phyloP scores from a whole-genome alignment of 2,113 vertebrate species.

The Ciconia boyciana region DNA sequence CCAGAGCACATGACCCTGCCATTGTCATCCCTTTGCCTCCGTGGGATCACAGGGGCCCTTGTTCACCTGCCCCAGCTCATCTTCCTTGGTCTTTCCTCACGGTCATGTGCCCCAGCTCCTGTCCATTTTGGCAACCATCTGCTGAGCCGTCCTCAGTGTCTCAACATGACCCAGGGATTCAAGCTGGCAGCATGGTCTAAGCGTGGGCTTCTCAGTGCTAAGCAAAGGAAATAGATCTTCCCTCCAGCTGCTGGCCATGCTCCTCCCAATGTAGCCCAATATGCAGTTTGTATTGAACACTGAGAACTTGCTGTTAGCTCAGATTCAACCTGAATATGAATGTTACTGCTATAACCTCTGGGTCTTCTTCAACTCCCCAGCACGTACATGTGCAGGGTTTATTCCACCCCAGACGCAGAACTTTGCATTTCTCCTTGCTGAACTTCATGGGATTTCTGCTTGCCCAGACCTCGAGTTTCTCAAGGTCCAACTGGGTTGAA shows the following conservation, averaged over 20 bases:
- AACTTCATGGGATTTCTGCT: not conserved
- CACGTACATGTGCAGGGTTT: rapidly evolving
- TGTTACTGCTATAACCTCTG: not conserved
- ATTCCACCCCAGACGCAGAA: not conserved
- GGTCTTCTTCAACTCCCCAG: not conserved
- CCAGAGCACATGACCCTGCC: not conserved
- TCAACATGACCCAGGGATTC: not conserved
- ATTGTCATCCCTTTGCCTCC: rapidly evolving
- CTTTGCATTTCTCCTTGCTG: not conserved
- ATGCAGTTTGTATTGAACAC: not conserved
- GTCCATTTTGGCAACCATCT: not conserved
- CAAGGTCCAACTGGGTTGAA: not conserved
- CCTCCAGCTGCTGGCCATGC: not conserved
- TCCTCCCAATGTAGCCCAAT: not conserved
- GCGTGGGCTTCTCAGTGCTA: not conserved
- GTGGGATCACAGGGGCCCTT: rapidly evolving
- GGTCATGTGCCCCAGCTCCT: rapidly evolving
- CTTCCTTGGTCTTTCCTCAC: not conserved
- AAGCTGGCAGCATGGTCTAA: too few species aligned
- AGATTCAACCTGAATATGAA: not conserved
- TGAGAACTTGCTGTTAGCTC: not conserved
- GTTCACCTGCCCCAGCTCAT: not conserved
- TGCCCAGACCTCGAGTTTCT: not conserved
- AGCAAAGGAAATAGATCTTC: not conserved
- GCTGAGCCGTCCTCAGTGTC: not conserved